Base-by-base conservation (phyloP, 2,113 vertebrate species). In the Morone chrysops region DNA sequence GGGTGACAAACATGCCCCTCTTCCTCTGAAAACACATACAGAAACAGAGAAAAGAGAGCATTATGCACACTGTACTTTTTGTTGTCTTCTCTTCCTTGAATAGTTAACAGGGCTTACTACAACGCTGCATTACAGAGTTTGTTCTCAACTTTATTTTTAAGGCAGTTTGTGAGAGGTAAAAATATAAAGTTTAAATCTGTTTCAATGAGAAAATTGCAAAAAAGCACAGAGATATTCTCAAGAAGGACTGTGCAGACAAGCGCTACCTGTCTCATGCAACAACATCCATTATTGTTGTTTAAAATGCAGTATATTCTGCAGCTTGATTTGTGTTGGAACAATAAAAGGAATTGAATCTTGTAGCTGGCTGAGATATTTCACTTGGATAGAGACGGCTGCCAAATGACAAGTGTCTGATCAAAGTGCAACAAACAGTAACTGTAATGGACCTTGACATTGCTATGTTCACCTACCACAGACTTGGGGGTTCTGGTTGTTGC, bases 1-100 rank as follows among this genome's bases (percentile, higher is more conserved):
- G 80, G 75, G 92, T 97, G 93, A 92, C 98, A 99, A 31, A 95
- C 75, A 22, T 83, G 91, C 9, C 92, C 95, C 61, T 97, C 78
- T 40, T 7, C n/a, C 81, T 83, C 93, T 94, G 82, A 68, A 89
- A 75, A 83, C 61, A 86, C 38, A 87, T 18, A 31, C 25, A 12
- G 2, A 31, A 1, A 63, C 40, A 77, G 61, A 61, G 3, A 61
- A 45, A 62, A 45, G 6, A 75, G 1, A 20, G 56, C 41, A 69
- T 67, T 54, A 77, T 22, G 41, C 48, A 82, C 22, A 36, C 7
- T 56, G 40, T 45, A 25, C 12, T 36, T 62, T 25, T 14, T 54
- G 6, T 51, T 74, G 1, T 0, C 16, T 13, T 70, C 6, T 31
- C 25, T 12, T 62, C 11, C 2, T 61, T 12, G 13, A 47, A 9